Evolutionary conservation across 2,888 invertebrate species (phyloP).

Genomic region (Archips crataeganus): DNA sequence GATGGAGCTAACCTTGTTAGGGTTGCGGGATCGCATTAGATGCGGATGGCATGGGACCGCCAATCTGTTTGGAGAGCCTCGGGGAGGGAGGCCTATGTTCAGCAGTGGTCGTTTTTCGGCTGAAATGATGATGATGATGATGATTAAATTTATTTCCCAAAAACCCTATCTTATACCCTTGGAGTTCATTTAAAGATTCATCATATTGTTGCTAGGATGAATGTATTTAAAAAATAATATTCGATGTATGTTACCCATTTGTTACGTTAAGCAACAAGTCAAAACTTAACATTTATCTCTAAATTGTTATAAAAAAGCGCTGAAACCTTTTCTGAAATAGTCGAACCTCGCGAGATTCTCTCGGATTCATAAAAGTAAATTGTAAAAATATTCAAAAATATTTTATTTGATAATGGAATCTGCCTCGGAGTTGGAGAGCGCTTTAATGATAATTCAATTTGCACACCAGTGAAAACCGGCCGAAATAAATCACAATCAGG

Average conservation of each 20-base stretch:
- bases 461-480: slow-evolving; percentile 35
- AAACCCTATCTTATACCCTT: too few relatives aligned
- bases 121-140: too few relatives aligned
- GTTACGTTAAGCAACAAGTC: not conserved
- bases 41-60: too few relatives aligned
- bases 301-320: slow-evolving; percentile 22
- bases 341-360: slow-evolving; percentile 28
- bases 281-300: not conserved
- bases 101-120: too few relatives aligned
- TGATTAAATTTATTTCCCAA: too few relatives aligned
- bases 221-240: too few relatives aligned
- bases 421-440: slow-evolving; percentile 48
- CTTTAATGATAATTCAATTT: slow-evolving; percentile 55
- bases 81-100: too few relatives aligned
- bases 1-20: too few relatives aligned
- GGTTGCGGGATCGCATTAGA: too few relatives aligned
- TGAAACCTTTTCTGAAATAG: slow-evolving; percentile 6
- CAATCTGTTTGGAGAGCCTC: too few relatives aligned
- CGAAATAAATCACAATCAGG: slow-evolving; percentile 42
- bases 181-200: too few relatives aligned
- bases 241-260: not conserved
- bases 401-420: slow-evolving; percentile 50
- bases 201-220: too few relatives aligned
- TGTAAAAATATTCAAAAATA: slow-evolving; percentile 47
- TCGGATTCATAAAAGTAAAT: slow-evolving; percentile 38